Evolutionary conservation across 1,140 invertebrate species (phyloP).

Genomic region (Macrobrachium nipponense): DNA sequence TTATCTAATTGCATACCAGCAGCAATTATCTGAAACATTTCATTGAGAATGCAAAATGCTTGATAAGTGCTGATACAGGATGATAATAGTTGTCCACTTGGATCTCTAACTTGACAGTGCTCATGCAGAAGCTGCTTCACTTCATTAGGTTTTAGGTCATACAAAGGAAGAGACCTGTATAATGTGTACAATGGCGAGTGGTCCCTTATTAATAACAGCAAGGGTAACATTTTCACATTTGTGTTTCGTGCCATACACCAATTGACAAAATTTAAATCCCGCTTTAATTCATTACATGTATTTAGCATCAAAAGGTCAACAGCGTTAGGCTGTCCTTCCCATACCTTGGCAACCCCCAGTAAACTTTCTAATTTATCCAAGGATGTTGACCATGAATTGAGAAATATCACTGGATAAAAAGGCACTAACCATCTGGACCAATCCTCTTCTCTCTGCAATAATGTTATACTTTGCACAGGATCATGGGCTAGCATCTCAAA

Average conservation of each 20-base stretch:
- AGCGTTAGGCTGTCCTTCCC: slow-evolving; percentile 13
- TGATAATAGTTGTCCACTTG: slow-evolving; percentile 27
- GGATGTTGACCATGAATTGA: slow-evolving; percentile 26
- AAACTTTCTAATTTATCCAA: slow-evolving; percentile 8
- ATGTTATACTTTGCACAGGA: slow-evolving; percentile 18
- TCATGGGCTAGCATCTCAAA: slow-evolving; percentile 17
- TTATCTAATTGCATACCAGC: slow-evolving; percentile 54
- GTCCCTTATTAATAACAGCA: slow-evolving; percentile 42
- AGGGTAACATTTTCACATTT: slow-evolving; percentile 20
- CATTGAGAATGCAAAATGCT: slow-evolving; percentile 34
- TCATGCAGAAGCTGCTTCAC: slow-evolving; percentile 46
- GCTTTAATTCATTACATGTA: slow-evolving; percentile 17
- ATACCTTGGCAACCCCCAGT: slow-evolving; percentile 1
- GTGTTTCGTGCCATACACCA: slow-evolving; percentile 45
- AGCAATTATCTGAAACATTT: slow-evolving; percentile 51
- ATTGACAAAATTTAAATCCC: slow-evolving; percentile 30
- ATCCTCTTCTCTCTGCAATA: slow-evolving; percentile 21
- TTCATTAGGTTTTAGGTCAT: slow-evolving; percentile 25
- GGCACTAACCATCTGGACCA: slow-evolving; percentile 23
- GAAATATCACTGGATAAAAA: slow-evolving; percentile 32
- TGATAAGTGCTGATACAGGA: slow-evolving; percentile 34
- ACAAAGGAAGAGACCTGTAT: slow-evolving; percentile 28
- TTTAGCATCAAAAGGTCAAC: slow-evolving; percentile 29
- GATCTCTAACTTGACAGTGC: slow-evolving; percentile 44
- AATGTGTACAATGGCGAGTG: slow-evolving; percentile 43